Conservation (phyloP, 2,797 vertebrate genomes). For the Calcarius lapponicus region DNA sequence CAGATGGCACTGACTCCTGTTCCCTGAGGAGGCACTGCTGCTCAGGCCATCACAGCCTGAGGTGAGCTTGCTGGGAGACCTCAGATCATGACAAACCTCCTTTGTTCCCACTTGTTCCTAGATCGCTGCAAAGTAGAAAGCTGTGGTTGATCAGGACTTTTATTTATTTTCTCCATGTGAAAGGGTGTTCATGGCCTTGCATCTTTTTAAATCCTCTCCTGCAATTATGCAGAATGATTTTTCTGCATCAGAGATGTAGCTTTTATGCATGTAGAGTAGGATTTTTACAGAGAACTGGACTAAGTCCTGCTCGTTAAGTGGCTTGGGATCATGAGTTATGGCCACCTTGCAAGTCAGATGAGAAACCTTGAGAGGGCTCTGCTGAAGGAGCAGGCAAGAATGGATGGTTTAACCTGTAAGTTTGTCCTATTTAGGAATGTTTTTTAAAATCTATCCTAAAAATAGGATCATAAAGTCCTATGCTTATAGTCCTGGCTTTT, state of each 20-base stretch:
- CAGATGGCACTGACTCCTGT: background rate
- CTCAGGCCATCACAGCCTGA: background rate
- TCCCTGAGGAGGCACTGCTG: background rate
- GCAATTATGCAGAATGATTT: background rate
- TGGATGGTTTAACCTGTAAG: background rate
- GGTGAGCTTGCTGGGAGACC: background rate
- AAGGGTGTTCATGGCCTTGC: background rate
- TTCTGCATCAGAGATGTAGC: background rate
- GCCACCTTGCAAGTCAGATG: background rate
- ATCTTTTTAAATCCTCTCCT: background rate
- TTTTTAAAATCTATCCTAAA: background rate
- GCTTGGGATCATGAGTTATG: background rate
- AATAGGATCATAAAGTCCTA: rapidly evolving
- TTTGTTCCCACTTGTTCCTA: background rate
- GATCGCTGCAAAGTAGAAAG: background rate
- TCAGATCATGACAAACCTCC: background rate
- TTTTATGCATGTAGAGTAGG: background rate
- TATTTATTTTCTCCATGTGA: background rate
- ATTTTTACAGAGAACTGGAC: background rate
- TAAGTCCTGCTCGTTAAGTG: background rate
- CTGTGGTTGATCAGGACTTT: background rate
- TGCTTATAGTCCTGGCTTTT: background rate
- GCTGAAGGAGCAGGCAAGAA: background rate
- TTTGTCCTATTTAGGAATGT: background rate
- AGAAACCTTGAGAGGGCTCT: background rate